Conservation (phyloP, 2,113 vertebrate genomes). For the Brevimyrus niger region DNA sequence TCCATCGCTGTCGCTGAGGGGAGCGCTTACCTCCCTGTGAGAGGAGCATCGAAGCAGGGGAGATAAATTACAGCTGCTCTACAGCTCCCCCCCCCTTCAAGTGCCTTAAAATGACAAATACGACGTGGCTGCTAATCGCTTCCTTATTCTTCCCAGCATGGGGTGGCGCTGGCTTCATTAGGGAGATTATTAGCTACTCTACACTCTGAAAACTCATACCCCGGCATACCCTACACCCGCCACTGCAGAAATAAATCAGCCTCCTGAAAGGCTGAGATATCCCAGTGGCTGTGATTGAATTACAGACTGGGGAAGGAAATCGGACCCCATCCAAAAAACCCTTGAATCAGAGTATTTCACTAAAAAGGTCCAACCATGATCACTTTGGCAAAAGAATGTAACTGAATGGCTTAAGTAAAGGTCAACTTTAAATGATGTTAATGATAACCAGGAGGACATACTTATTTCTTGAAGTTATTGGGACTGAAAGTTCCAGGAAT, state of each 20-base stretch:
- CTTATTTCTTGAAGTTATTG: not conserved
- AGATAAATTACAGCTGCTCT: slow-evolving; percentile 54
- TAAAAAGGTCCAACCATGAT: not conserved
- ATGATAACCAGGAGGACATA: not conserved
- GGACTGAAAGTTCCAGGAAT: not conserved
- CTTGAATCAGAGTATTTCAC: not conserved
- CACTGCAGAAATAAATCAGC: slow-evolving; percentile 21
- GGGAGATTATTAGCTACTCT: slow-evolving; percentile 53
- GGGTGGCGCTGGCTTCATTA: slow-evolving; percentile 54
- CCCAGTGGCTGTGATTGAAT: not conserved
- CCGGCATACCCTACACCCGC: slow-evolving; percentile 8
- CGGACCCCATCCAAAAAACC: not conserved
- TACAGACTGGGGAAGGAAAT: not conserved
- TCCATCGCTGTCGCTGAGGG: slow-evolving; percentile 24
- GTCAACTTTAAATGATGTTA: not conserved
- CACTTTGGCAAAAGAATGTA: not conserved
- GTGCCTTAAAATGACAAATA: slow-evolving; percentile 56
- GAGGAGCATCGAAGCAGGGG: slow-evolving; percentile 35
- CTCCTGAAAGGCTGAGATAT: not conserved
- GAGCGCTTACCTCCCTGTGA: slow-evolving; percentile 34
- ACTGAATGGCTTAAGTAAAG: not conserved
- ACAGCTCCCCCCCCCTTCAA: slow-evolving; percentile 48
- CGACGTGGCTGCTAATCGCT: slow-evolving; percentile 52
- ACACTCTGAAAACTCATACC: slow-evolving; percentile 42
- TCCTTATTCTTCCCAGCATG: slow-evolving; percentile 52